These are phyloP conservation scores for Isoperla grammatica DNA, from an alignment of 2,888 invertebrate genomes.

Conservation along the genomic window DNA sequence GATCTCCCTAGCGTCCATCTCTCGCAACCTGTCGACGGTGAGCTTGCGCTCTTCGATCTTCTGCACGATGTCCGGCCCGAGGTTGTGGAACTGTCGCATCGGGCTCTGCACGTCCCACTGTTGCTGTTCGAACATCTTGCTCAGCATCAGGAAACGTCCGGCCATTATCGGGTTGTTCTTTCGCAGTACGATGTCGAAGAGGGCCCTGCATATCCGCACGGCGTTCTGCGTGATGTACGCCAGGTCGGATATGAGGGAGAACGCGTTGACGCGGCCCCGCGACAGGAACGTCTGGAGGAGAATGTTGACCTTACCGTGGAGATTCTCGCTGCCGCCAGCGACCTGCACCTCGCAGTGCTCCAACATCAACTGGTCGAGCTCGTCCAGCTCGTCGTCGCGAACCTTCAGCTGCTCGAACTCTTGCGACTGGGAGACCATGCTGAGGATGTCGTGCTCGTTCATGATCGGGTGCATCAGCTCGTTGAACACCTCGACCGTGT, in stretches of 20 bases:
- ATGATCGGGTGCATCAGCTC: conserved; percentile 73
- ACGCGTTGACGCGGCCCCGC: conserved; percentile 69
- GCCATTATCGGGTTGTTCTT: conserved; percentile 89
- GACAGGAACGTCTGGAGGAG: conserved; percentile 87
- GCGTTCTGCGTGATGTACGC: conserved; percentile 91
- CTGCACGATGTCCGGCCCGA: conserved; percentile 70
- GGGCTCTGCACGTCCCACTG: conserved; percentile 86
- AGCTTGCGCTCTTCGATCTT: conserved; percentile 73
- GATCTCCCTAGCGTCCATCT: conserved; percentile 83
- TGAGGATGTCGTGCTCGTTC: conserved; percentile 81
- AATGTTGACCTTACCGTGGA: conserved; percentile 93
- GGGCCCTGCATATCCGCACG: conserved; percentile 79
- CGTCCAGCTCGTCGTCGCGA: conserved; percentile 90
- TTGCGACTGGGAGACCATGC: conserved; percentile 84
- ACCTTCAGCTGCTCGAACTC: conserved; percentile 97
- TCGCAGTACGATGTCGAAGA: conserved; percentile 89
- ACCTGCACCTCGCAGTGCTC: conserved; percentile 73
- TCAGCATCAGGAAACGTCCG: conserved; percentile 73
- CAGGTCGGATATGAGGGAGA: conserved; percentile 83
- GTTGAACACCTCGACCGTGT: conserved; percentile 91
- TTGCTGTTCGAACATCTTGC: conserved; percentile 90
- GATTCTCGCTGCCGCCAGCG: conserved; percentile 78
- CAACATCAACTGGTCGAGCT: conserved; percentile 71
- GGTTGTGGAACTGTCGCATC: conserved; percentile 74
- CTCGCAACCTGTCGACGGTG: conserved; percentile 69